Evolutionary conservation across 2,888 invertebrate genomes (phyloP), one percentile per base, ranked within the genome.

Genomic region (Aricia artaxerxes): DNA sequence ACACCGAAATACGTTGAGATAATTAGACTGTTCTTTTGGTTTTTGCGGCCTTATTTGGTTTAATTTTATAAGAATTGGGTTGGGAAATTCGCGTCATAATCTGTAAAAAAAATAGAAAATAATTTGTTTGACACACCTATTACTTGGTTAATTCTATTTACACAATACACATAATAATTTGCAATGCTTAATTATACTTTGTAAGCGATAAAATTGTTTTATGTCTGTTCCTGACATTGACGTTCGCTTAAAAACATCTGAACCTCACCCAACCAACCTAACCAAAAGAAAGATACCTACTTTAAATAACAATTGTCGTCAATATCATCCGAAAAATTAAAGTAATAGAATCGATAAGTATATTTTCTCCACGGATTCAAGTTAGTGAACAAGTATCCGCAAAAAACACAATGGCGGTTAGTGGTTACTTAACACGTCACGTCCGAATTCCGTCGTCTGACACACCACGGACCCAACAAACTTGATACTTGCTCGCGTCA

Each of bases 381-480:
- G 73, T 44, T 44, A 73, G 73, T 38, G 69, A 69, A 69, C 16
- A 73, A 73, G 44, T 44, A 24, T 44, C 73, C 44, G 40, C n/a
- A 44, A n/a, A 35, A 44, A 44, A 44, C 44, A 73, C 53, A 69
- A 38, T 24, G 72, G 38, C 73, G 73, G 61, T 79, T 79, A 61
- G 38, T 57, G 73, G 61, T 79, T 79, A 61, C 16, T 64, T 75
- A 73, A 60, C 79, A 75, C 53, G 80, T 77, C 81, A 80, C 80
- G 81, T 79, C 64, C 80, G 7, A 64, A 73, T 44, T 16, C 49
- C 79, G 79, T 77, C 79, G 78, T 80, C 79, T 78, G 79, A 60
- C 75, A 78, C 81, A 78, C 81, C 80, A 79, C 81, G 80, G 64
- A 80, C 60, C 75, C 79, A 44, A 75, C 61, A 61, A 75, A 79